These are phyloP conservation scores for Macquaria australasica DNA, from an alignment of 2,113 vertebrate species.

Conservation along the genomic window DNA sequence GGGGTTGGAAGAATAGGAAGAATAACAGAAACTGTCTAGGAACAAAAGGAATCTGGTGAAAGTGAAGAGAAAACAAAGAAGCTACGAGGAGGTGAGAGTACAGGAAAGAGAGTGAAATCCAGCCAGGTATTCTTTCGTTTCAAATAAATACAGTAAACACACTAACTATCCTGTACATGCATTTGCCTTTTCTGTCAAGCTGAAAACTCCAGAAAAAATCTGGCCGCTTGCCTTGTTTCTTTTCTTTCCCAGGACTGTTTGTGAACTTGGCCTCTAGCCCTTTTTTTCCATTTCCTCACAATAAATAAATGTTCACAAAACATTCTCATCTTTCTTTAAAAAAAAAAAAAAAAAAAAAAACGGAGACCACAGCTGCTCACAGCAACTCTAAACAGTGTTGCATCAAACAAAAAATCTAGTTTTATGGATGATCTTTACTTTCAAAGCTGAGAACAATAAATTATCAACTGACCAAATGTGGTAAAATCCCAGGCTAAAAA, in stretches of 20 bases:
- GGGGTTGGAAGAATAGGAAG: neutral
- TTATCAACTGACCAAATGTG: neutral
- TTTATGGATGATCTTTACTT: neutral
- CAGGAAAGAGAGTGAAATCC: conserved; percentile 4
- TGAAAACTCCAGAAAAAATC: conserved; percentile 25
- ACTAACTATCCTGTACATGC: conserved; percentile 16
- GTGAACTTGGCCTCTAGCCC: conserved; percentile 65
- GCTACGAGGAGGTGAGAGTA: neutral
- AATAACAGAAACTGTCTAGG: neutral
- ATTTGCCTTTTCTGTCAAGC: conserved; percentile 16
- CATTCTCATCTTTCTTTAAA: conserved; percentile 49
- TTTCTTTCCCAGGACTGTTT: conserved; percentile 72
- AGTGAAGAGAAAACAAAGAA: conserved; percentile 17
- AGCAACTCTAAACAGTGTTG: neutral
- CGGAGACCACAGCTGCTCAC: conserved; percentile 49
- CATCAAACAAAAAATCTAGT: neutral
- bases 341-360: conserved; percentile 12
- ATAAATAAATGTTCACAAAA: conserved; percentile 74
- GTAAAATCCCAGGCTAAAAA: neutral
- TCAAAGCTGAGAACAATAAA: neutral
- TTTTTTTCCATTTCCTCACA: conserved; percentile 77
- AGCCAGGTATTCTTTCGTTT: conserved; percentile 23
- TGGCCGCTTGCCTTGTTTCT: conserved; percentile 53
- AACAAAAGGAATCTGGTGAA: conserved; percentile 1
- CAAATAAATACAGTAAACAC: conserved; percentile 38